These are phyloP conservation scores for Chrysogorgia sp. DNA, from an alignment of 92 coral and sea anemone genomes.

Conservation along the genomic window DNA sequence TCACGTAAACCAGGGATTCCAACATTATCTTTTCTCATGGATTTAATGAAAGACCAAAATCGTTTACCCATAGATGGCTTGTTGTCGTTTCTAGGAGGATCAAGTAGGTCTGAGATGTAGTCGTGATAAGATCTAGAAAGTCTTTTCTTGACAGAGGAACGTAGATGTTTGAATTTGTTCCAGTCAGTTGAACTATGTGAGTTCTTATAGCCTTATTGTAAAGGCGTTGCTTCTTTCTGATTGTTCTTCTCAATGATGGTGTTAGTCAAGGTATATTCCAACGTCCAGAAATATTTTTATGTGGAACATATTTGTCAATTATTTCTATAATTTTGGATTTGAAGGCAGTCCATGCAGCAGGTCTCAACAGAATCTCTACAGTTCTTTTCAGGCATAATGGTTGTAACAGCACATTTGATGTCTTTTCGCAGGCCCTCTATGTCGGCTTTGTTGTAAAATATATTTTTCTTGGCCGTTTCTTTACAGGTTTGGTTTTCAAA, in stretches of 20 bases:
- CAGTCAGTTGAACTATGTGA: conserved; percentile 37
- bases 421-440: conserved; percentile 34
- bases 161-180: conserved; percentile 52
- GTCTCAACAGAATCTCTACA: conserved; percentile 11
- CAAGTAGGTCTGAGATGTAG: conserved; percentile 31
- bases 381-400: not conserved
- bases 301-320: conserved; percentile 32
- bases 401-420: not conserved
- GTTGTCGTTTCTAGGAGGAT: conserved; percentile 4
- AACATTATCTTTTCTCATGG: conserved; percentile 30
- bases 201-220: conserved; percentile 47
- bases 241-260: not conserved
- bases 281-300: conserved; percentile 39
- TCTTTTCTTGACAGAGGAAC: conserved; percentile 48
- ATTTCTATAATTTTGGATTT: conserved; percentile 25
- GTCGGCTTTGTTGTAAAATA: conserved; percentile 44
- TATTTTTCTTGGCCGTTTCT: conserved; percentile 31
- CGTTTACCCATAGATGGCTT: conserved; percentile 27
- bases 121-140: conserved; percentile 47
- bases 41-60: conserved; percentile 48
- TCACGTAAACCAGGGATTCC: conserved; percentile 29
- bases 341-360: conserved; percentile 34
- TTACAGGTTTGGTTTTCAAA: conserved; percentile 30
- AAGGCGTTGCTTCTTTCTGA: conserved; percentile 14
- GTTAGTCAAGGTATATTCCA: conserved; percentile 38